Base-by-base conservation (phyloP, 1,140 invertebrate species). In the Cotesia chilonis region DNA sequence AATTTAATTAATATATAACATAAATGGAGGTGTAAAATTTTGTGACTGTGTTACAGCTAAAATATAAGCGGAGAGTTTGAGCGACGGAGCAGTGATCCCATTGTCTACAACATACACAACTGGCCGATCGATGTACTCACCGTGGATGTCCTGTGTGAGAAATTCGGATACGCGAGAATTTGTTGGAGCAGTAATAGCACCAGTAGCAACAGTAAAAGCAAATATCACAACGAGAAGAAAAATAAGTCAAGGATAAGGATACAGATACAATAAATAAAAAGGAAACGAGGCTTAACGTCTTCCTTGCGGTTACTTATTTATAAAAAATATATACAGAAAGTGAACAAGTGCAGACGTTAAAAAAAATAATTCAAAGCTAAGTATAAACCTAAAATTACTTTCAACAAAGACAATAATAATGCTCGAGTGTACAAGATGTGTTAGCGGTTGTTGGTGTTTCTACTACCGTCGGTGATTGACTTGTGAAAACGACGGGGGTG, bases 391-490 rank as follows among this genome's bases (percentile, higher is more conserved):
- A 28, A 2, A 28, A 28, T 28, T 28, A 28, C 28, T 28, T 28
- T 28, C 4, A 37, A 65, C 35, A 28, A 28, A 28, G 41, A 47
- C 10, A 38, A 63, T 36, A 63, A 12, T 63, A 63, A 37, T 28
- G 35, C 6, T 7, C 60, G 60, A 5, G 60, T 63, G 41, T 47
- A 9, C 10, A 47, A n/a, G 37, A 63, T 12, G 60, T 63, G 37
- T 5, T 63, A n/a, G 10, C 9, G 37, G 9, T 63, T 12, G 60
- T n/a, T 38, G 63, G 63, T 65, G 37, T 51, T 51, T 65, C 20
- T 20, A 17, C 41, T 47, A 47, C 66, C 52, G 7, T 55, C 20
- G 66, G 66, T n/a, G 66, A 55, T 68, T 68, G 66, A 55, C 66
- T 5, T 9, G 41, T 52, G 14, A 68, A 17, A 51, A 54, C 66